A percentile compares a stretch with the other conserved stretches of the same genome.
Conservation (phyloP, 2,888 invertebrate species). For the Raillietiella orientalis region DNA sequence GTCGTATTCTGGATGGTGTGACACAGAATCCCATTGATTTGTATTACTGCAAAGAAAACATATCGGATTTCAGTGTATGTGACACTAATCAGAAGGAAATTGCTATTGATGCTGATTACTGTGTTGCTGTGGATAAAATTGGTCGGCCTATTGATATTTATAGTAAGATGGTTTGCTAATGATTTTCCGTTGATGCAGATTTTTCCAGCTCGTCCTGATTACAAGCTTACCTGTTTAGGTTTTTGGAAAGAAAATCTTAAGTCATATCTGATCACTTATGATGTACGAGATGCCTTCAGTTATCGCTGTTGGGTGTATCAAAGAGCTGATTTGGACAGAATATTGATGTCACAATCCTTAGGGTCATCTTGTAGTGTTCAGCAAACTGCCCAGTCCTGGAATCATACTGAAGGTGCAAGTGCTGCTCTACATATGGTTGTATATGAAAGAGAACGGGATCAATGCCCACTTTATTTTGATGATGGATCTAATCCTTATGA, state of each 20-base stretch:
- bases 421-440: conserved; percentile 53
- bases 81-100: conserved; percentile 81
- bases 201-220: conserved; percentile 48
- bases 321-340: conserved; percentile 60
- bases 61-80: conserved; percentile 83
- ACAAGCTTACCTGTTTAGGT: conserved; percentile 83
- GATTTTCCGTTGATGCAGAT: conserved; percentile 4
- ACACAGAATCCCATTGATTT: conserved; percentile 75
- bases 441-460: conserved; percentile 72
- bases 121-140: conserved; percentile 76
- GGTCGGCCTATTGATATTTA: conserved; percentile 84
- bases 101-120: conserved; percentile 76
- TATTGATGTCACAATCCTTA: conserved; percentile 50
- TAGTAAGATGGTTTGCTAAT: conserved; percentile 26
- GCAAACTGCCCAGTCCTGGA: conserved; percentile 64
- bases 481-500: conserved; percentile 52
- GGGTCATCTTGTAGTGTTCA: conserved; percentile 66
- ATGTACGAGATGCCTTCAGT: conserved; percentile 77
- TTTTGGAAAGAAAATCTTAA: conserved; percentile 93
- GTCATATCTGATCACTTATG: conserved; percentile 80
- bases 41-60: conserved; percentile 64
- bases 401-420: conserved; percentile 66
- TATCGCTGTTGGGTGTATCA: conserved; percentile 90
- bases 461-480: conserved; percentile 90
- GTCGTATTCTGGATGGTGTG: conserved; percentile 78